These are phyloP conservation scores for Nothocercus julius DNA, from an alignment of 2,113 vertebrate species.

Conservation along the genomic window DNA sequence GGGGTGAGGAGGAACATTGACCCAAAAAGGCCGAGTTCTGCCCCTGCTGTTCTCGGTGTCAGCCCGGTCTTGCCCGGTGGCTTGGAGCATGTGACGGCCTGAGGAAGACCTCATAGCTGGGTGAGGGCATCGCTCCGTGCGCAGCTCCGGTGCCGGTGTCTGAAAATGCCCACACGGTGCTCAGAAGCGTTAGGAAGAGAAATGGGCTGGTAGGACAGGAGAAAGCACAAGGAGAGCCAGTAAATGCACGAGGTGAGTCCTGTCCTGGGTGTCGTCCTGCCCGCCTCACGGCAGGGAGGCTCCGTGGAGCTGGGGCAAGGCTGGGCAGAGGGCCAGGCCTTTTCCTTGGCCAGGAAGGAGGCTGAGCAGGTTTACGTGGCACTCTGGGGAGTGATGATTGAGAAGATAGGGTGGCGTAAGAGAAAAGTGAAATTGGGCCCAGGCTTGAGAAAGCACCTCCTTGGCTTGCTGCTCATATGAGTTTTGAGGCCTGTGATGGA, in stretches of 20 bases:
- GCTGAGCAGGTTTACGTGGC: neutral
- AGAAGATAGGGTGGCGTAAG: neutral
- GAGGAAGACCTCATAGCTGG: no score
- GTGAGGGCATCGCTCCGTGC: no score
- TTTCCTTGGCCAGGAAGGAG: neutral
- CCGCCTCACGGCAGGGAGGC: fast-evolving
- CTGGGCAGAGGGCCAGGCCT: neutral
- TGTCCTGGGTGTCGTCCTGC: neutral
- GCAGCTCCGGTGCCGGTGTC: no score
- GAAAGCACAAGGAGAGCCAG: neutral
- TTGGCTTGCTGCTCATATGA: fast-evolving
- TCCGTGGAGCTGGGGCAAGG: fast-evolving
- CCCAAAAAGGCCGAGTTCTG: neutral
- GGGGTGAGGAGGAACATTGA: neutral
- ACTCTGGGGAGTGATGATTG: neutral
- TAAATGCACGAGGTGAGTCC: neutral
- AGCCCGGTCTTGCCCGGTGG: neutral
- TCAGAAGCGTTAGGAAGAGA: fast-evolving
- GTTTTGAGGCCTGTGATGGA: neutral
- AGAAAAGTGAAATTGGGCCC: neutral
- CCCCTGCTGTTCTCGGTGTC: fast-evolving
- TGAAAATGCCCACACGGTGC: fast-evolving
- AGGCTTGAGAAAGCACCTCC: fast-evolving
- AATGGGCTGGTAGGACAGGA: neutral
- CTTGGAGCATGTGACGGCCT: fast-evolving